Conservation (phyloP, 2,888 invertebrate genomes). For the Agrochola lota region DNA sequence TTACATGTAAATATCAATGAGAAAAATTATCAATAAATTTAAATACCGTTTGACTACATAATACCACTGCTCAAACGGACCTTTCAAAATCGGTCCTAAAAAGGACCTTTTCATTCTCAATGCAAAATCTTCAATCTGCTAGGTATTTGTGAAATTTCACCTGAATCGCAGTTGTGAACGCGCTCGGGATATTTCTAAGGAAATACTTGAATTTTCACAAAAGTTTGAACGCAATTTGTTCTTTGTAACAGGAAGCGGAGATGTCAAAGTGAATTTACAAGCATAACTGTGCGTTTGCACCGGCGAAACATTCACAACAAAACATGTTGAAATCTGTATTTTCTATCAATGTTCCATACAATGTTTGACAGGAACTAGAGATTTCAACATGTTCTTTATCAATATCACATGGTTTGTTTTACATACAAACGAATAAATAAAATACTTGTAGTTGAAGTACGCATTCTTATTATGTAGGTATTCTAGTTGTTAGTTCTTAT, state of each 20-base stretch:
- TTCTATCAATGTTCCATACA: too few relatives aligned
- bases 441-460: neutral
- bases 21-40: conserved; percentile 10
- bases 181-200: conserved; percentile 43
- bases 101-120: conserved; percentile 40
- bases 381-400: too few relatives aligned
- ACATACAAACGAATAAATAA: neutral
- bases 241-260: conserved; percentile 40
- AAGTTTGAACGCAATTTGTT: conserved; percentile 44
- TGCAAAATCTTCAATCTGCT: conserved; percentile 41
- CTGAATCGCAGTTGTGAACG: conserved; percentile 46
- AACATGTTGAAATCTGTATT: too few relatives aligned
- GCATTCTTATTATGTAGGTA: neutral
- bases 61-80: neutral
- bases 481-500: too few relatives aligned
- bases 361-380: too few relatives aligned
- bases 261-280: conserved; percentile 29
- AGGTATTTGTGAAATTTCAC: conserved; percentile 48
- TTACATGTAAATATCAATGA: neutral
- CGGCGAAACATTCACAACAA: too few relatives aligned
- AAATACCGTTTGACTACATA: conserved; percentile 2
- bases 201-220: conserved; percentile 57
- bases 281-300: neutral
- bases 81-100: too few relatives aligned
- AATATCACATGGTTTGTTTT: neutral